Evolutionary conservation across 2,797 vertebrate genomes (phyloP).

Genomic region (Crenuchus spilurus): DNA sequence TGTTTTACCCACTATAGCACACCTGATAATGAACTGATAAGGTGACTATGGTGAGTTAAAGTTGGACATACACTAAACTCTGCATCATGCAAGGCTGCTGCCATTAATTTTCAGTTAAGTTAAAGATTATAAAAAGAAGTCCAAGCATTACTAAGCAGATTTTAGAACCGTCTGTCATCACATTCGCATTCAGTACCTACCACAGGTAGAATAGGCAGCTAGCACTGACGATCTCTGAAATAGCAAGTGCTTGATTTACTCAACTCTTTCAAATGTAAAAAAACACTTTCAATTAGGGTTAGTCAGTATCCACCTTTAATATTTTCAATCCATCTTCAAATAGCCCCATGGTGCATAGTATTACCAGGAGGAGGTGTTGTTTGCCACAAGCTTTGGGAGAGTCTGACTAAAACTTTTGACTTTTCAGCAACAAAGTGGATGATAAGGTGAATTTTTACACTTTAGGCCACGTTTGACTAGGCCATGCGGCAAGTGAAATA

Average conservation of each 20-base stretch:
- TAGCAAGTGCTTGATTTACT: constrained; percentile 33
- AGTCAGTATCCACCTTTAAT: neutral
- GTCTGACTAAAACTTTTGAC: no score
- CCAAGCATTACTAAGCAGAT: constrained; percentile 19
- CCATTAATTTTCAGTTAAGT: neutral
- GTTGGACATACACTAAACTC: neutral
- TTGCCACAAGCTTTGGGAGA: no score
- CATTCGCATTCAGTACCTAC: constrained; percentile 45
- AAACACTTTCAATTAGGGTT: neutral
- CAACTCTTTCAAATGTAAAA: constrained; percentile 24
- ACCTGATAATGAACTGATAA: neutral
- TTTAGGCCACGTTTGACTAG: no score
- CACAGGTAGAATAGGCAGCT: constrained; percentile 13
- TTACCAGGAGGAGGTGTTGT: no score
- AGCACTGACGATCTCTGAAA: constrained; percentile 41
- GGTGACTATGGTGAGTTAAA: neutral
- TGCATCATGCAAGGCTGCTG: neutral
- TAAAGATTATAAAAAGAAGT: neutral
- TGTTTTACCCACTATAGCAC: neutral
- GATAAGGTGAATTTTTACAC: no score
- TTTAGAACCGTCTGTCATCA: neutral
- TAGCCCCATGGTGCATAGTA: no score
- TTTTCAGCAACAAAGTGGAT: no score
- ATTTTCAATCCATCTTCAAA: no score
- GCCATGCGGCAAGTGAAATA: no score